A percentile compares a stretch with the other conserved stretches of the same genome.
Evolutionary conservation across 2,113 vertebrate genomes (phyloP).

Genomic region (Lipotes vexillifer): DNA sequence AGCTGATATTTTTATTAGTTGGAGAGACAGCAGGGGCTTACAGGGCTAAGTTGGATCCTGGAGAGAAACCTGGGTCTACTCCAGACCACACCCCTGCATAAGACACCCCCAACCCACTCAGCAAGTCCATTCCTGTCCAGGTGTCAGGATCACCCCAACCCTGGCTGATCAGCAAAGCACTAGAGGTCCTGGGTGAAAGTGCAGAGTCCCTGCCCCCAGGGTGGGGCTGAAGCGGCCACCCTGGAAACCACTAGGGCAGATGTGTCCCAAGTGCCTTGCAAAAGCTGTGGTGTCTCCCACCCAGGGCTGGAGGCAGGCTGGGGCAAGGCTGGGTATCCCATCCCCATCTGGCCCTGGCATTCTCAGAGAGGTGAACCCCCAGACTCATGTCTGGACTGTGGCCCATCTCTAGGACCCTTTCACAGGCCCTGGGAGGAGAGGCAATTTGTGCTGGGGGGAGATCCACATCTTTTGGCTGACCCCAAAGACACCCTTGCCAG

Average conservation of each 20-base stretch:
- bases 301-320: neutral
- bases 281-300: neutral
- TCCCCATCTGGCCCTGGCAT: neutral
- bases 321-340: neutral
- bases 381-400: neutral
- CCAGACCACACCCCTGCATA: neutral
- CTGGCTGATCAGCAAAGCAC: neutral
- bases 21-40: neutral
- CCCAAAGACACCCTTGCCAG: neutral
- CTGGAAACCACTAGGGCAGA: neutral
- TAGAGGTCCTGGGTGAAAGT: neutral
- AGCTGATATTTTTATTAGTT: neutral
- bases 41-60: neutral
- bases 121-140: neutral
- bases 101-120: neutral
- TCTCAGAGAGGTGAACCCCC: neutral
- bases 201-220: neutral
- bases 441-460: neutral
- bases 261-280: neutral
- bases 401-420: neutral
- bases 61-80: neutral
- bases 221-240: neutral
- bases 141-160: neutral
- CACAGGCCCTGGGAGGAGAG: neutral
- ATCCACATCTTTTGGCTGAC: neutral